Conservation (phyloP, 2,888 invertebrate genomes). For the Teleiodes luculella region DNA sequence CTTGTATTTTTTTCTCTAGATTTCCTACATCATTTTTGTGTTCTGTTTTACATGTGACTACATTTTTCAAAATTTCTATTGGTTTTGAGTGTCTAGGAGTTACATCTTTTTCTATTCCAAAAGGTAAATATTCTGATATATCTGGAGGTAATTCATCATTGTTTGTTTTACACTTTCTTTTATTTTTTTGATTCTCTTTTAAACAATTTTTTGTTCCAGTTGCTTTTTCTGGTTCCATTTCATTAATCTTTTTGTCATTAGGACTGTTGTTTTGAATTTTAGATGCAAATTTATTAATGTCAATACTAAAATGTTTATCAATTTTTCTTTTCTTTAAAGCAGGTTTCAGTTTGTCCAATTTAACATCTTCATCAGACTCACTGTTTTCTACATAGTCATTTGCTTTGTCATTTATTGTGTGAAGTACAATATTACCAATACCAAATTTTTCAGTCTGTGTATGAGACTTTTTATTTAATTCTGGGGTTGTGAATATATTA, state of each 20-base stretch:
- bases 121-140: slow-evolving; percentile 63
- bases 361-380: slow-evolving; percentile 80
- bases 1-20: slow-evolving; percentile 82
- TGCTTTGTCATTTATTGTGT: slow-evolving; percentile 38
- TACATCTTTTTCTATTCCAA: slow-evolving; percentile 58
- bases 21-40: slow-evolving; percentile 51
- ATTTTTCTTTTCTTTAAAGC: slow-evolving; percentile 75
- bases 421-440: slow-evolving; percentile 52
- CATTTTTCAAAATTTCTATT: slow-evolving; percentile 16
- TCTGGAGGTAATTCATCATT: slow-evolving; percentile 53
- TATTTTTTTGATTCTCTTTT: slow-evolving; percentile 25
- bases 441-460: slow-evolving; percentile 49
- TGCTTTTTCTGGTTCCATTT: slow-evolving; percentile 24
- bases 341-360: slow-evolving; percentile 68
- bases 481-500: slow-evolving; percentile 14
- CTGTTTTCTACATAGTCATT: slow-evolving; percentile 86
- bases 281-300: neutral
- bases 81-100: slow-evolving; percentile 48
- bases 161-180: slow-evolving; percentile 23
- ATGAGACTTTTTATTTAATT: neutral
- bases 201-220: slow-evolving; percentile 17
- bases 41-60: slow-evolving; percentile 17
- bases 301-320: neutral
- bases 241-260: slow-evolving; percentile 10
- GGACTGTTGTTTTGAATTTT: neutral